A percentile compares a stretch with the other conserved stretches of the same genome.
Evolutionary conservation across 2,113 vertebrate genomes (phyloP).

Genomic region (human (Homo sapiens)): GRCh38 chr2:173709501-173710000

Average conservation of each 20-base stretch:
- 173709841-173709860: background rate
- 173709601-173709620: too few relatives aligned
- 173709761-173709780: background rate
- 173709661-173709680: too few relatives aligned
- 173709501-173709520: too few relatives aligned
- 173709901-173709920: background rate
- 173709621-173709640: too few relatives aligned
- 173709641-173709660: too few relatives aligned
- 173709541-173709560: too few relatives aligned
- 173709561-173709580: too few relatives aligned
- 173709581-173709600: too few relatives aligned
- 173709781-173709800: background rate
- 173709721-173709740: conserved; percentile 1
- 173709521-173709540: too few relatives aligned
- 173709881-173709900: background rate
- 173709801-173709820: conserved; percentile 28
- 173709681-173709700: background rate
- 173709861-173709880: background rate
- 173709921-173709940: background rate
- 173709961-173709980: background rate
- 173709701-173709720: background rate
- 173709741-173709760: conserved; percentile 9
- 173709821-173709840: background rate
- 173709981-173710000: conserved; percentile 39
- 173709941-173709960: background rate